Evolutionary conservation across 2,113 vertebrate species (phyloP).

Genomic region (Spea bombifrons): DNA sequence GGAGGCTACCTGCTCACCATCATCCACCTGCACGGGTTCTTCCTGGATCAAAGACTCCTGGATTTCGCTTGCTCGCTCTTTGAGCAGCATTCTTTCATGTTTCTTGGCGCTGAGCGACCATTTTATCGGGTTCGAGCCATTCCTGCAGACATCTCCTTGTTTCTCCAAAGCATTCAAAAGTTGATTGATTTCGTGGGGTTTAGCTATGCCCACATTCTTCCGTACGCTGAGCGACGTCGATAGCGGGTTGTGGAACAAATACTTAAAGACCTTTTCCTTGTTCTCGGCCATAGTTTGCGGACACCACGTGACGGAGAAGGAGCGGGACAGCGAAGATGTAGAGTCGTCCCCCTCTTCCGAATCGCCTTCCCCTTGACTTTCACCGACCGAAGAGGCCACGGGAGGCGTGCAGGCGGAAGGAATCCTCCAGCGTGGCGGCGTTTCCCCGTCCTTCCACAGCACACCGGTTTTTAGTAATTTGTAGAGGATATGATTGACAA

Average conservation of each 20-base stretch:
- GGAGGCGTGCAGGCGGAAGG: not conserved
- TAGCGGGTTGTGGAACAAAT: slow-evolving; percentile 63
- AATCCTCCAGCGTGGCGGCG: slow-evolving; percentile 73
- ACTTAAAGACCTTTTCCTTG: slow-evolving; percentile 77
- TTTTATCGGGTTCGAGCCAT: slow-evolving; percentile 55
- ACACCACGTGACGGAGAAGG: accelerated
- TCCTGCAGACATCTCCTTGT: slow-evolving; percentile 77
- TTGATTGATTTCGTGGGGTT: slow-evolving; percentile 69
- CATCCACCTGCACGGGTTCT: not conserved
- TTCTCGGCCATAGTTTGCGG: slow-evolving; percentile 70
- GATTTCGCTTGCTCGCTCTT: slow-evolving; percentile 59
- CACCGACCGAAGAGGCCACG: not conserved
- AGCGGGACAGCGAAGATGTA: slow-evolving; percentile 30
- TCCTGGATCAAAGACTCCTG: not conserved
- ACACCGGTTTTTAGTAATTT: slow-evolving; percentile 60
- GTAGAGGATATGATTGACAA: slow-evolving; percentile 78
- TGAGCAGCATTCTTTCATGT: slow-evolving; percentile 78
- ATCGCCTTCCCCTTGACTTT: too few species aligned
- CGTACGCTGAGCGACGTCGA: slow-evolving; percentile 76
- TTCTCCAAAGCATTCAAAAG: slow-evolving; percentile 78
- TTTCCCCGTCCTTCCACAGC: slow-evolving; percentile 55
- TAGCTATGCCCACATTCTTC: slow-evolving; percentile 77
- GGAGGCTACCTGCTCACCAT: not conserved
- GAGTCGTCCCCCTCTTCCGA: not conserved
- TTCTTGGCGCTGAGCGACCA: slow-evolving; percentile 81